Conservation (phyloP, 2,888 invertebrate genomes). For the Hypsopygia costalis region DNA sequence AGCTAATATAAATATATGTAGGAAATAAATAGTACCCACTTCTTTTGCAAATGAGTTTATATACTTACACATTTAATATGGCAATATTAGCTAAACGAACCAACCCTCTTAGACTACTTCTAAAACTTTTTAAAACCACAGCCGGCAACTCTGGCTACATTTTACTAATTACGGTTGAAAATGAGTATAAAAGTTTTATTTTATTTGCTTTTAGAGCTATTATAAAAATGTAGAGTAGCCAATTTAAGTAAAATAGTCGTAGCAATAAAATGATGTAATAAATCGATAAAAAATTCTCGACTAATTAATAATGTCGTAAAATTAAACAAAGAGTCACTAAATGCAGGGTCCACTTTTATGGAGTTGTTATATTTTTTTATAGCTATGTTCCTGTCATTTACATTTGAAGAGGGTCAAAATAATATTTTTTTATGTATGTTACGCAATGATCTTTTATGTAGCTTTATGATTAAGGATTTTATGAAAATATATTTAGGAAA, state of each 20-base stretch:
- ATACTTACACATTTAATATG: too few relatives aligned
- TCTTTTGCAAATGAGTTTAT: too few relatives aligned
- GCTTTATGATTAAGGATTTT: too few relatives aligned
- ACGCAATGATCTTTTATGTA: too few relatives aligned
- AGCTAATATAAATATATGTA: too few relatives aligned
- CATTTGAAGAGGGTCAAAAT: not conserved
- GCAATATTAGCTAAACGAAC: slow-evolving; percentile 10
- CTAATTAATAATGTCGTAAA: slow-evolving; percentile 43
- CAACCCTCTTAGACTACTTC: slow-evolving; percentile 41
- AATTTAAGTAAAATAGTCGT: slow-evolving; percentile 33
- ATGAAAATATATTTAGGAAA: too few relatives aligned
- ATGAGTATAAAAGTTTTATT: slow-evolving; percentile 43
- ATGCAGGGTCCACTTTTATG: slow-evolving; percentile 4
- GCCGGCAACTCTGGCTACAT: slow-evolving; percentile 50
- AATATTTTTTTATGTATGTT: not conserved
- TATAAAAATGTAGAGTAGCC: slow-evolving; percentile 36
- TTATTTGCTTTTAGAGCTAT: slow-evolving; percentile 32
- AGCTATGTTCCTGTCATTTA: slow-evolving; percentile 2
- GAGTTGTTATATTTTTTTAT: slow-evolving; percentile 4
- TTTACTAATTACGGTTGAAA: slow-evolving; percentile 61
- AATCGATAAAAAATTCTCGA: slow-evolving; percentile 39
- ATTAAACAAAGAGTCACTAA: slow-evolving; percentile 26
- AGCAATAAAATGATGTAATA: slow-evolving; percentile 34
- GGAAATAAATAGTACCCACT: too few relatives aligned
- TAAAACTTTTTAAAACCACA: slow-evolving; percentile 43